Evolutionary conservation across 1,140 invertebrate genomes (phyloP), one percentile per base, ranked within the genome.

Genomic region (Acromyrmex charruanus): DNA sequence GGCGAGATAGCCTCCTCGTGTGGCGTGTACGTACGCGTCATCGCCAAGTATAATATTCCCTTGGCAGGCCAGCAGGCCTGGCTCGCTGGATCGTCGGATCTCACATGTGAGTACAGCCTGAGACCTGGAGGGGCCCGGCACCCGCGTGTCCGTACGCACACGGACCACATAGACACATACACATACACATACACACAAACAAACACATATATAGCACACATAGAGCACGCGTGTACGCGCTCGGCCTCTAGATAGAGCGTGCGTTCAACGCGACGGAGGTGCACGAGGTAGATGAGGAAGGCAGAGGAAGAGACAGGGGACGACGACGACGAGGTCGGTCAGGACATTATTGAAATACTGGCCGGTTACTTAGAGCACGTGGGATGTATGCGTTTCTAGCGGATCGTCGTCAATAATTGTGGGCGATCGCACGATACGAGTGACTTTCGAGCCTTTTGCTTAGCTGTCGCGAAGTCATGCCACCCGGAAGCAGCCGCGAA

Each of bases 21-120:
- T 86, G 68, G 71, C 90, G 87, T 88, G 91, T 92, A 94, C 92
- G 91, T 92, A 94, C 93, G 93, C 94, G 93, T 94, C 94, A 94
- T 94, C 94, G 93, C 94, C 93, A 92, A 94, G 93, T 94, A 94
- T 94, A 93, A 93, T 94, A 92, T 93, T 93, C 91, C 90, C 91
- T 92, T 88, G 86, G 87, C 87, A 87, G 84, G 74, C 79, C 75
- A 53, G 44, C 74, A 82, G 53, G 74, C 80, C 59, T 89, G 44
- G 84, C 79, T 89, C 77, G 80, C 77, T 77, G 66, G 77, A 65
- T 65, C 59, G 65, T 90, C 87, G 82, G 66, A 87, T 87, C 80
- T 88, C 89, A 87, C 82, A 88, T 89, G 90, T 87, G 88, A 88
- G 90, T 85, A 88, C 82, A 79, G 72, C 71, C 81, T 66, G 88